Base-by-base conservation (phyloP, 2,797 vertebrate species). In the Labroides dimidiatus region DNA sequence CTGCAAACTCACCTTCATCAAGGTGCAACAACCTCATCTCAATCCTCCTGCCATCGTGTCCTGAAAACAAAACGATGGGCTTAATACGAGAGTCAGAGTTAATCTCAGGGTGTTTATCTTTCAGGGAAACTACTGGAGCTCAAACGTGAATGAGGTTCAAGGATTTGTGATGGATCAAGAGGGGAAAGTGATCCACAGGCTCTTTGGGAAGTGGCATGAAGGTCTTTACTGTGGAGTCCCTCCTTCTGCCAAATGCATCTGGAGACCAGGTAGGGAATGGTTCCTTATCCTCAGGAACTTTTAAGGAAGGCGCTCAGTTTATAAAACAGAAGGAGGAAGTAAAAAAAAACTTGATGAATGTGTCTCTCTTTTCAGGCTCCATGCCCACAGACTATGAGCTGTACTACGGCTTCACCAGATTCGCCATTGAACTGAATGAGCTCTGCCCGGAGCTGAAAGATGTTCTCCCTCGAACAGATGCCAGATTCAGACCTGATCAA, bases 131-230 rank as follows among this genome's bases (percentile, higher is more conserved):
- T 99, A 99, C 68, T 99, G 98, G 98, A 99, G 96, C 82, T 99
- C 97, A 16, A 99, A 96, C 53, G 96, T 97, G 59, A 99, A 99
- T 69, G 98, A 99, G 82, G 95, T 99, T 52, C 97, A 99, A 82
- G 98, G 98, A 3, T 95, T 97, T 63, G 95, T 99, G 79, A 98
- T 99, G 92, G 97, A 99, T 72, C 97, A 99, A 79, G 97, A 99
- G 79, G 97, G 97, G 45, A 99, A 99, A 83, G 95, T 96, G 59
- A 95, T 98, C 42, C 97, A 98, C 88, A 95, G 96, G 58, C 96
- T 99, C 6, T 99, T 99, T 90, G 98, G 98, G 41, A 99, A 99
- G 84, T 99, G 98, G 98, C 98, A 99, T 0, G 98, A 99, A 87
- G 97, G 97, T 13, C 94, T 99, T 69, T 99, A 95, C 72, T 99